Evolutionary conservation across 2,113 vertebrate genomes (phyloP).

Genomic region (Gambusia holbrooki): DNA sequence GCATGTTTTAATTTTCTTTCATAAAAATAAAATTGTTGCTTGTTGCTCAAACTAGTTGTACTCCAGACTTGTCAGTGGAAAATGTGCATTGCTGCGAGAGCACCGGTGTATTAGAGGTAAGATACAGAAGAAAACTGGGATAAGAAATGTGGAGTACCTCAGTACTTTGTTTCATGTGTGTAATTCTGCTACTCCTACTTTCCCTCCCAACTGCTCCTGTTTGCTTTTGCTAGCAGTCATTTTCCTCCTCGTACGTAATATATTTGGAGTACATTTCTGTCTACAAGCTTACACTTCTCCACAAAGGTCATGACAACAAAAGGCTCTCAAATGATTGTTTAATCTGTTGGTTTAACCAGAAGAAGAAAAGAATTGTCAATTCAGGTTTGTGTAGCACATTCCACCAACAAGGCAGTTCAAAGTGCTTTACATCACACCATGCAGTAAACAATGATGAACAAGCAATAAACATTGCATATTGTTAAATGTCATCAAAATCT

Average conservation of each 20-base stretch:
- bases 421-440: too few relatives aligned
- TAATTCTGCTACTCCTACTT: background rate
- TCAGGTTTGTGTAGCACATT: too few relatives aligned
- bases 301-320: background rate
- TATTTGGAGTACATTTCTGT: background rate
- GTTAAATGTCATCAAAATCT: too few relatives aligned
- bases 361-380: background rate
- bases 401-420: too few relatives aligned
- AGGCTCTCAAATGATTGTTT: background rate
- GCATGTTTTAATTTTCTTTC: background rate
- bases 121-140: conserved; percentile 9
- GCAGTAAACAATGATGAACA: too few relatives aligned
- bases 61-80: conserved; percentile 1
- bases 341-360: background rate
- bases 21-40: conserved; percentile 1
- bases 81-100: conserved; percentile 7
- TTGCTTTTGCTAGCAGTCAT: conserved; percentile 35
- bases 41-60: conserved; percentile 28
- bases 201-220: conserved; percentile 37
- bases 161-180: conserved; percentile 8
- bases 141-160: conserved; percentile 14
- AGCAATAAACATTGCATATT: too few relatives aligned
- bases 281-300: background rate
- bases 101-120: conserved; percentile 20
- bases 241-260: conserved; percentile 25